Conservation (phyloP, 2,113 vertebrate species). For the Epinephelus cyanopodus region DNA sequence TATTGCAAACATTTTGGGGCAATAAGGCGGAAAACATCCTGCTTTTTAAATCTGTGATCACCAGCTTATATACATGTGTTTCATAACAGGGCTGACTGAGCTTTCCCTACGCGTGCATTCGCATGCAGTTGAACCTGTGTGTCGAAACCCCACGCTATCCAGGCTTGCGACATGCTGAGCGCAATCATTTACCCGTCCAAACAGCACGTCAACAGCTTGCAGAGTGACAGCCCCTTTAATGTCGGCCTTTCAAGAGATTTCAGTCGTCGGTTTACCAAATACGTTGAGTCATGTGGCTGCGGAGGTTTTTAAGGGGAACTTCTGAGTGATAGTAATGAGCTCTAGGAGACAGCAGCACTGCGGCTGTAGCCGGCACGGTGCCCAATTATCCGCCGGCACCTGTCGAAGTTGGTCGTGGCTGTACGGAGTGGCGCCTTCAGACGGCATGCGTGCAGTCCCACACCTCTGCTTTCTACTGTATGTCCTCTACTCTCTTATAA, state of each 20-base stretch:
- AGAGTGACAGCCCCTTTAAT: constrained; percentile 50
- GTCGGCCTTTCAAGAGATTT: constrained; percentile 41
- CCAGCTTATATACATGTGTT: background rate
- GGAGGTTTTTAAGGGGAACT: constrained; percentile 47
- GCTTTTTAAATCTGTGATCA: background rate
- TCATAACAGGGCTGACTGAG: background rate
- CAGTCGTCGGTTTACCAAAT: constrained; percentile 36
- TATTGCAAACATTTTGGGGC: background rate
- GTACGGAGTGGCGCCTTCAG: constrained; percentile 52
- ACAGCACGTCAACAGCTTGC: constrained; percentile 33
- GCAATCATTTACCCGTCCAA: constrained; percentile 60
- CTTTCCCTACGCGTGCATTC: background rate
- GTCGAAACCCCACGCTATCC: background rate
- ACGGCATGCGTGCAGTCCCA: constrained; percentile 39
- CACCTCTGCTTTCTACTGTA: constrained; percentile 34
- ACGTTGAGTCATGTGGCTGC: constrained; percentile 36
- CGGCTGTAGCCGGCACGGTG: constrained; percentile 61
- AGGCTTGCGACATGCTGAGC: constrained; percentile 9
- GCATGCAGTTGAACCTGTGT: background rate
- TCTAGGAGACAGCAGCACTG: constrained; percentile 69
- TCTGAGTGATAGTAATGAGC: constrained; percentile 83
- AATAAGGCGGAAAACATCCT: background rate
- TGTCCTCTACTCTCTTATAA: constrained; percentile 46
- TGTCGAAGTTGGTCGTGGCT: constrained; percentile 70
- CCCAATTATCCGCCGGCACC: constrained; percentile 82